Base-by-base conservation (phyloP, 2,888 invertebrate genomes). In the Polymixis flavicincta region DNA sequence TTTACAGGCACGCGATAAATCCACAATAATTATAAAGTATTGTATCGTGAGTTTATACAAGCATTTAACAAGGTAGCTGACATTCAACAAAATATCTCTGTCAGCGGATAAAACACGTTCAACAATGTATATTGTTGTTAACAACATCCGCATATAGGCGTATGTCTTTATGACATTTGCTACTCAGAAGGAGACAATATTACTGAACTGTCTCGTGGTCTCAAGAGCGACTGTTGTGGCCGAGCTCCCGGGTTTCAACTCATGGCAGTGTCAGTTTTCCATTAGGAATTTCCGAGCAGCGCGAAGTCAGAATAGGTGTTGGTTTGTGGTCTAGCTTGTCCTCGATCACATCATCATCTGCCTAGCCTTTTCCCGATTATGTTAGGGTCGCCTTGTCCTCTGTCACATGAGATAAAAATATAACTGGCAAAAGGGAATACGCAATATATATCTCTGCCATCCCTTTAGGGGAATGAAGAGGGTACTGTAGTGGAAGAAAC, bases 11-110 rank as follows among this genome's bases (percentile, higher is more conserved):
- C 61, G 63, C 55, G 67, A 28, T 50, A 66, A 50, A 59, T 57
- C 25, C 25, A 71, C 50, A 71, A 76, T 64, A 55, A 71, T 75
- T 48, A 52, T 54, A 50, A 59, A 80, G 59, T 76, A 67, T 64
- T 76, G 25, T 64, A 32, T 55, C 42, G 45, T 57, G 22, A 71
- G 71, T 61, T 76, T 61, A 68, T 25, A 81, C 37, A 63, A 61
- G 65, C 59, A 69, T 70, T 72, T 54, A 32, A 54, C 28, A 59
- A 60, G 19, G 11, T 52, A 52, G 17, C 50, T 69, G 59, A 45
- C 32, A 37, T 74, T 61, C 22, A 65, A 55, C n/a, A 42, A 45
- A n/a, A 63, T 68, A 25, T 61, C 14, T 52, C n/a, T 55, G 48
- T 22, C 55, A 48, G 50, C 54, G 8, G 17, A 42, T 67, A 59